Evolutionary conservation across 1,140 invertebrate genomes (phyloP).

Genomic region (Macrocentrus cingulum): DNA sequence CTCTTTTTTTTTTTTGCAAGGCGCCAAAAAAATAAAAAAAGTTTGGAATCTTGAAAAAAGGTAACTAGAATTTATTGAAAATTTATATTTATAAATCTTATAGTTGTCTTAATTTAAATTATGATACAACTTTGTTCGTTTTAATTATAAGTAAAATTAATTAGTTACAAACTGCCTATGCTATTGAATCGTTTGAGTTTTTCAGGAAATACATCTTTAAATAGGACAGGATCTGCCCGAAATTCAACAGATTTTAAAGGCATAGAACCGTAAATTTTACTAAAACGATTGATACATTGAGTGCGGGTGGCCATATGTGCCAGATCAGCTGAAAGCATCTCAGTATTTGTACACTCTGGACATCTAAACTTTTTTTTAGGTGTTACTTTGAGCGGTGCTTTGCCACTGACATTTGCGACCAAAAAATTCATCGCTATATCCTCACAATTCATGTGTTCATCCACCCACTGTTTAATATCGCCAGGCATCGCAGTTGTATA

Average conservation of each 20-base stretch:
- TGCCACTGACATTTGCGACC: constrained; percentile 86
- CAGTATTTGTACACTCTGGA: constrained; percentile 89
- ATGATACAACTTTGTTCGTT: no score
- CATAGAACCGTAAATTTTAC: constrained; percentile 82
- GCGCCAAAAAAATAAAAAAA: no score
- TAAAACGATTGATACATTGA: constrained; percentile 88
- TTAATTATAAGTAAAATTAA: no score
- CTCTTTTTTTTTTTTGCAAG: no score
- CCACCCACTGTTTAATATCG: constrained; percentile 81
- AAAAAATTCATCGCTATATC: constrained; percentile 96
- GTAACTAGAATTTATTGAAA: no score
- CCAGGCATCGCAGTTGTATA: constrained; percentile 82
- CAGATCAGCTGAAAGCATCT: constrained; percentile 91
- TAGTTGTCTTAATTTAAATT: no score
- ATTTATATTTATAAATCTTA: no score
- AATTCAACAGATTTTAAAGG: constrained; percentile 89
- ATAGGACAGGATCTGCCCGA: constrained; percentile 91
- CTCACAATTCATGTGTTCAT: constrained; percentile 92
- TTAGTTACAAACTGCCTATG: constrained; percentile 79
- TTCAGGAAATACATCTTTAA: constrained; percentile 84
- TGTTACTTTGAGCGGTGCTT: constrained; percentile 94
- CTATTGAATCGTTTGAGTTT: constrained; percentile 88
- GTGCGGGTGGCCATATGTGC: constrained; percentile 92
- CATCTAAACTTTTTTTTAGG: constrained; percentile 98
- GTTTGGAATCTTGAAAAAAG: no score